Evolutionary conservation across 1,140 invertebrate species (phyloP).

Genomic region (Pachypeltis micranthus): DNA sequence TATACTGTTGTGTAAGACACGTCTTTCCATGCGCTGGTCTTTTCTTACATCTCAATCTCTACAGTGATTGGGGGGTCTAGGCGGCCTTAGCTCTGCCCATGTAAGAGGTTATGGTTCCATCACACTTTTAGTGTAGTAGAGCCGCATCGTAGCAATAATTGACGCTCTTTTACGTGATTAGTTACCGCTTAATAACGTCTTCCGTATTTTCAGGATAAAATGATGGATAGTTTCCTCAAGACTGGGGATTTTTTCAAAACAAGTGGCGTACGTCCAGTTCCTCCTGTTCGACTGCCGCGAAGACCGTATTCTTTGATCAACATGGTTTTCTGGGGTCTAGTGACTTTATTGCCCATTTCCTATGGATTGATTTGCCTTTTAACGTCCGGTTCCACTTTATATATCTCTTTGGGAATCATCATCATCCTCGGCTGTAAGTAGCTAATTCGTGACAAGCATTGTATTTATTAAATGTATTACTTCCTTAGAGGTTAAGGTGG

Average conservation of each 20-base stretch:
- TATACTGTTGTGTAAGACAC: no score
- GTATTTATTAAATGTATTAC: no score
- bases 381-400: conserved; percentile 57
- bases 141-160: not conserved
- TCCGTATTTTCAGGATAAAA: conserved; percentile 51
- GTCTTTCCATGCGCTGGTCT: no score
- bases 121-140: not conserved
- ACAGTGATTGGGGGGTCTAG: no score
- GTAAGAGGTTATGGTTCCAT: no score
- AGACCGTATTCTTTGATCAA: conserved; percentile 58
- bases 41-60: no score
- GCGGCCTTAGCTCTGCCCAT: no score
- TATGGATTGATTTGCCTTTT: conserved; percentile 56
- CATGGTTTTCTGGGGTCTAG: conserved; percentile 47
- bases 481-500: no score
- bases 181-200: not conserved
- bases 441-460: no score
- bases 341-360: conserved; percentile 55
- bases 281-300: conserved; percentile 41
- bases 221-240: conserved; percentile 66
- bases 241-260: conserved; percentile 71
- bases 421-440: conserved; percentile 62
- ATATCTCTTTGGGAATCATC: conserved; percentile 50
- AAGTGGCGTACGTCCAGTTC: conserved; percentile 51
- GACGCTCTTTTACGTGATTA: conserved; percentile 1